Evolutionary conservation across 2,888 invertebrate species (phyloP).

Genomic region (Maniola hyperantus): DNA sequence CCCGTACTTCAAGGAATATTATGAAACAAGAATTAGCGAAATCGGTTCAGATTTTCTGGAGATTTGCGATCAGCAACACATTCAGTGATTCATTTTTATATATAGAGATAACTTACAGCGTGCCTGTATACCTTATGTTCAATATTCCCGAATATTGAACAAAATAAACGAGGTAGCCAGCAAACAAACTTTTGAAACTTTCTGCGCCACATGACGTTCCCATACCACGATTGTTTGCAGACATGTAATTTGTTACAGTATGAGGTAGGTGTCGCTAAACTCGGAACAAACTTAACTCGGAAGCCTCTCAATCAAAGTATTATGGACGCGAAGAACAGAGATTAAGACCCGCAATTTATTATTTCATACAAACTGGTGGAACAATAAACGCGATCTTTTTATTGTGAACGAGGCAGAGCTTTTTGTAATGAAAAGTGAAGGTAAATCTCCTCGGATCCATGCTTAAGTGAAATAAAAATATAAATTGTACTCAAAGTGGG

Average conservation of each 20-base stretch:
- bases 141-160: not conserved
- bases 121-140: no score
- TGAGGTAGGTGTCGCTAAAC: not conserved
- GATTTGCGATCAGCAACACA: no score
- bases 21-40: no score
- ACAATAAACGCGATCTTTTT: constrained; percentile 35
- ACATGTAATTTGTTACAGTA: not conserved
- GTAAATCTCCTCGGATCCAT: constrained; percentile 67
- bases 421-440: constrained; percentile 64
- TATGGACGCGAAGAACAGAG: constrained; percentile 13
- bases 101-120: no score
- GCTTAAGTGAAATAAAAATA: constrained; percentile 78
- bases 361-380: constrained; percentile 17
- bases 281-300: constrained; percentile 8
- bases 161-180: not conserved
- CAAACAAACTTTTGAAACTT: not conserved
- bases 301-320: constrained; percentile 14
- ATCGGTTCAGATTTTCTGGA: no score
- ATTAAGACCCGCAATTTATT: constrained; percentile 22
- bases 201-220: not conserved
- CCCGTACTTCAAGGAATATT: no score
- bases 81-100: no score
- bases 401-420: constrained; percentile 50
- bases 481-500: constrained; percentile 76
- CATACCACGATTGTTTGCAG: not conserved